A percentile compares a stretch with the other conserved stretches of the same genome.
These are phyloP conservation scores for Cygnus olor DNA, from an alignment of 2,797 vertebrate species.

Conservation along the genomic window DNA sequence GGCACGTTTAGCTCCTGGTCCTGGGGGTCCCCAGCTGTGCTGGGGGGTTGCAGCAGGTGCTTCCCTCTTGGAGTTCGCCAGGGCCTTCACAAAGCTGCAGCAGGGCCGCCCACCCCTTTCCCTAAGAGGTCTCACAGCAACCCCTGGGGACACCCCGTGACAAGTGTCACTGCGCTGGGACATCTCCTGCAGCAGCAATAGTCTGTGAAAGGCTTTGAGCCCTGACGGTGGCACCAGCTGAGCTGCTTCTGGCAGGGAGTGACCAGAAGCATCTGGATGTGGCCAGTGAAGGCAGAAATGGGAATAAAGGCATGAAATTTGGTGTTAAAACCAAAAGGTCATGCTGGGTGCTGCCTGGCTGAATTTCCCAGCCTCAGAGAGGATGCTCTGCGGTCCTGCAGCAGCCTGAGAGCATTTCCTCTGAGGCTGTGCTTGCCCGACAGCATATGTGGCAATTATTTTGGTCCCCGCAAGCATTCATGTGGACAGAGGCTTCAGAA, in stretches of 20 bases:
- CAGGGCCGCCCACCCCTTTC: background rate
- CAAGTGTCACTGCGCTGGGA: background rate
- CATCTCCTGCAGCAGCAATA: accelerated
- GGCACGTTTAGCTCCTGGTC: background rate
- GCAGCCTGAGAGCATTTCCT: background rate
- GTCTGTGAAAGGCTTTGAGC: background rate
- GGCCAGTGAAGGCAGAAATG: background rate
- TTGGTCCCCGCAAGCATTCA: accelerated
- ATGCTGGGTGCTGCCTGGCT: background rate
- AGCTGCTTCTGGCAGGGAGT: accelerated
- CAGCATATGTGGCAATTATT: accelerated
- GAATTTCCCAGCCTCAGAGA: accelerated
- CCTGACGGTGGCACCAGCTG: background rate
- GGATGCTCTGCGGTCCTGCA: background rate
- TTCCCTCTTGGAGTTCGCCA: background rate
- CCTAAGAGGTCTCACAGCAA: background rate
- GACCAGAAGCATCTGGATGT: background rate
- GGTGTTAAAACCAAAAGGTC: background rate
- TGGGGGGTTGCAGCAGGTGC: background rate
- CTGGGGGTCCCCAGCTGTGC: no score
- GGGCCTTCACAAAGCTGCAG: background rate
- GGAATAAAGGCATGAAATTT: background rate
- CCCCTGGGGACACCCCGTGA: background rate
- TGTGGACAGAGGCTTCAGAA: background rate
- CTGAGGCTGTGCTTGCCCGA: background rate